A percentile compares a stretch with the other conserved stretches of the same genome.
Conservation (phyloP, 2,888 invertebrate species). For the Cantharis flavilabris region DNA sequence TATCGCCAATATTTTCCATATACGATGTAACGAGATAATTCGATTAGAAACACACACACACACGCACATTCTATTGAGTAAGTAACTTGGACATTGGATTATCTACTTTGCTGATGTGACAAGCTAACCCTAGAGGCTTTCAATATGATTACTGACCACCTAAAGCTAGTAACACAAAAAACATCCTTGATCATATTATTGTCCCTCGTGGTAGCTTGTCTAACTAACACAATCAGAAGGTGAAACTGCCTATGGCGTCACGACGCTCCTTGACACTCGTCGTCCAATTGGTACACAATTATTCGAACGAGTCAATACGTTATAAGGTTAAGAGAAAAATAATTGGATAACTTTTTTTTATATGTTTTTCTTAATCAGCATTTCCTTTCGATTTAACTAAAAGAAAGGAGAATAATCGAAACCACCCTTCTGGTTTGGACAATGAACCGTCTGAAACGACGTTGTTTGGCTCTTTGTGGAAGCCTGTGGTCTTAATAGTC, state of each 20-base stretch:
- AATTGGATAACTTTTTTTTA: constrained; percentile 12
- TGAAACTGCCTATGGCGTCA: constrained; percentile 32
- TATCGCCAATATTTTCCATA: constrained; percentile 8
- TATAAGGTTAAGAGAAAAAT: constrained; percentile 12
- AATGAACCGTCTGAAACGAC: constrained; percentile 33
- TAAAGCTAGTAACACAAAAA: constrained; percentile 37
- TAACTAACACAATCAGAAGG: constrained; percentile 41
- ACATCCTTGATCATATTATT: constrained; percentile 39
- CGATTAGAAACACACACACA: constrained; percentile 14
- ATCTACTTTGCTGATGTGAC: constrained; percentile 43
- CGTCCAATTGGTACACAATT: constrained; percentile 16
- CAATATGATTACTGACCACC: constrained; percentile 54
- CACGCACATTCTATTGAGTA: constrained; percentile 12
- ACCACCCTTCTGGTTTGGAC: constrained; percentile 33
- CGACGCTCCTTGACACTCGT: constrained; percentile 22
- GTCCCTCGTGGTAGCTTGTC: constrained; percentile 35
- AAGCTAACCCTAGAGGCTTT: constrained; percentile 47
- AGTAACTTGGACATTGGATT: constrained; percentile 36
- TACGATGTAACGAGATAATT: constrained; percentile 16
- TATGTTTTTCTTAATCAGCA: constrained; percentile 18
- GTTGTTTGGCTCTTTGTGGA: constrained; percentile 35
- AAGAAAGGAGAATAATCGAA: constrained; percentile 15
- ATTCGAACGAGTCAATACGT: constrained; percentile 6
- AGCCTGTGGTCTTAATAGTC: constrained; percentile 29
- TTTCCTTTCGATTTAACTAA: constrained; percentile 25